Conservation (phyloP, 2,888 invertebrate species). For the Apotomis turbidana region DNA sequence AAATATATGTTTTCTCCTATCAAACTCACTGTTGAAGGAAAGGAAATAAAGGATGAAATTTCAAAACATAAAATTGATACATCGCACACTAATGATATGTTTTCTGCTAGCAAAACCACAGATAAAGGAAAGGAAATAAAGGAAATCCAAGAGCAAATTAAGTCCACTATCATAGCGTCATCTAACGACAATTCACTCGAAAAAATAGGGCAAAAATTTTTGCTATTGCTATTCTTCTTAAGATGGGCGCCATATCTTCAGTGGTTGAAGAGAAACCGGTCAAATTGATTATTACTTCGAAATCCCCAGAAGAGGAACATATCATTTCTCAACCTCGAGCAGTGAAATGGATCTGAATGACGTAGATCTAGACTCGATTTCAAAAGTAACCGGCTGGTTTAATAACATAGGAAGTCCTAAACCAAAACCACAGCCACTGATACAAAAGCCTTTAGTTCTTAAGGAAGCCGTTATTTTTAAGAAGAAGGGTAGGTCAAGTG, state of each 20-base stretch:
- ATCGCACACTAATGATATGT: slow-evolving; percentile 46
- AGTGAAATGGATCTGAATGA: background rate
- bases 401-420: slow-evolving; percentile 43
- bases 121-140: slow-evolving; percentile 41
- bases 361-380: slow-evolving; percentile 53
- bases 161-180: slow-evolving; percentile 55
- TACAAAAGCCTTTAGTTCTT: slow-evolving; percentile 21
- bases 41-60: slow-evolving; percentile 43
- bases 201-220: slow-evolving; percentile 61
- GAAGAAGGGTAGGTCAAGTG: slow-evolving; percentile 48
- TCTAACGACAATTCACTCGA: slow-evolving; percentile 50
- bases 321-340: background rate
- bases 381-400: slow-evolving; percentile 59
- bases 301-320: background rate
- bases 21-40: slow-evolving; percentile 36
- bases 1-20: background rate
- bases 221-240: slow-evolving; percentile 60
- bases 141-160: slow-evolving; percentile 51
- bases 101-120: slow-evolving; percentile 28
- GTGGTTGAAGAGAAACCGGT: slow-evolving; percentile 43
- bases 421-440: slow-evolving; percentile 21
- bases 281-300: slow-evolving; percentile 57
- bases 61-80: slow-evolving; percentile 41
- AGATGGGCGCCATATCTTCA: slow-evolving; percentile 51
- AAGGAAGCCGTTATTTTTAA: slow-evolving; percentile 53